Conservation (phyloP, 2,113 vertebrate species). For the Ptilorrhoa leucosticta region DNA sequence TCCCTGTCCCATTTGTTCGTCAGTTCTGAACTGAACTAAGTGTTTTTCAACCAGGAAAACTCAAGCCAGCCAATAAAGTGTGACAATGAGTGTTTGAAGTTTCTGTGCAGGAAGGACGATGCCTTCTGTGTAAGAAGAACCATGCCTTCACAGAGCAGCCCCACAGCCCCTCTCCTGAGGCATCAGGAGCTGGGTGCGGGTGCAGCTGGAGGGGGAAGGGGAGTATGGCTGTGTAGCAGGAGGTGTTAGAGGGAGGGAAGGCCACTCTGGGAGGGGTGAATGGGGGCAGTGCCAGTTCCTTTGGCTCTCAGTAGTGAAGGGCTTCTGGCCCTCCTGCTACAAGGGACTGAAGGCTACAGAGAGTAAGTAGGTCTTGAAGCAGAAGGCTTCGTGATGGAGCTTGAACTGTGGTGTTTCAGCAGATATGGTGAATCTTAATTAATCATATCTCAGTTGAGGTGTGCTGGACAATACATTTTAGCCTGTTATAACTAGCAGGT, state of each 20-base stretch:
- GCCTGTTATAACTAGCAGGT: not conserved
- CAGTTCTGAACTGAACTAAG: not conserved
- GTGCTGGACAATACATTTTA: not conserved
- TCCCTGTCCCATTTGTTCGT: not conserved
- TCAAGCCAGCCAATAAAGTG: not conserved
- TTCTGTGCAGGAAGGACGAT: rapidly evolving
- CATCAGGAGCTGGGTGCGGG: not conserved
- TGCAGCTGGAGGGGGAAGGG: rapidly evolving
- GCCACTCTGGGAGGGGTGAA: rapidly evolving
- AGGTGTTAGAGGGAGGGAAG: not conserved
- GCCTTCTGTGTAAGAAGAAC: not conserved
- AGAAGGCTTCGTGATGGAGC: not conserved
- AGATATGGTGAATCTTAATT: rapidly evolving
- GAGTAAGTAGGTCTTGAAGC: not conserved
- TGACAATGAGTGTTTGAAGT: rapidly evolving
- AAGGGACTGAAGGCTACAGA: not conserved
- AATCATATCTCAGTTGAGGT: not conserved
- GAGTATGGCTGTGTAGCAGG: not conserved
- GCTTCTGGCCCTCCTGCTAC: not conserved
- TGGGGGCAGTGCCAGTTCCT: rapidly evolving
- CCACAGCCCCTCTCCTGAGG: not conserved
- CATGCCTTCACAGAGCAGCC: rapidly evolving
- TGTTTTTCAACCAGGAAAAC: not conserved
- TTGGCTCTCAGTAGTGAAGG: not conserved
- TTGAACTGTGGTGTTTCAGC: not conserved